These are phyloP conservation scores for Meliscaeva auricollis DNA, from an alignment of 2,888 invertebrate genomes.

Conservation along the genomic window DNA sequence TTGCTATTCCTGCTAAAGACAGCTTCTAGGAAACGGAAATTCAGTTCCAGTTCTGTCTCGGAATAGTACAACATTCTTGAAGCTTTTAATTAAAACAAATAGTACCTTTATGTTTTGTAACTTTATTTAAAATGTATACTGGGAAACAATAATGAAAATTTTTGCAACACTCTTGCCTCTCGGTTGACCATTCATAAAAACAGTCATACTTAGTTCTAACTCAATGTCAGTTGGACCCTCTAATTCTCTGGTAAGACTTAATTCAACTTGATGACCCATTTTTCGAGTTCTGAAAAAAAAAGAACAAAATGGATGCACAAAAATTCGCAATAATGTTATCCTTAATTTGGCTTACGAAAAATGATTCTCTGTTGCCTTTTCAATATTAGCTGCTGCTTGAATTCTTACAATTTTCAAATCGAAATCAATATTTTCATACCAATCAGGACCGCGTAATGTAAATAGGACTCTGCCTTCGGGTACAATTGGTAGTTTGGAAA, in stretches of 20 bases:
- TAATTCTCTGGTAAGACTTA: slow-evolving; percentile 90
- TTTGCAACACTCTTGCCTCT: slow-evolving; percentile 94
- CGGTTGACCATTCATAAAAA: slow-evolving; percentile 89
- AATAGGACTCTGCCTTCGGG: slow-evolving; percentile 88
- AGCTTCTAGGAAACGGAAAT: too few relatives aligned
- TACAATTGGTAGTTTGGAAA: slow-evolving; percentile 91
- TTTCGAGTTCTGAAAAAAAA: slow-evolving; percentile 84
- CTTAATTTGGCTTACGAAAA: slow-evolving; percentile 85
- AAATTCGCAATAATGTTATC: neutral
- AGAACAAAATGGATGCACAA: neutral
- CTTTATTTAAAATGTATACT: slow-evolving; percentile 89
- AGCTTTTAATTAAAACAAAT: too few relatives aligned
- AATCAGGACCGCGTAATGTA: slow-evolving; percentile 93
- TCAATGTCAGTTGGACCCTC: slow-evolving; percentile 96
- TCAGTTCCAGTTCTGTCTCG: too few relatives aligned
- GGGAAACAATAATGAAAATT: slow-evolving; percentile 93
- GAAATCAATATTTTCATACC: slow-evolving; percentile 90
- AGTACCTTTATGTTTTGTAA: too few relatives aligned
- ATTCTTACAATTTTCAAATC: slow-evolving; percentile 88
- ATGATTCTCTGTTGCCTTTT: slow-evolving; percentile 86
- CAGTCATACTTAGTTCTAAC: slow-evolving; percentile 93
- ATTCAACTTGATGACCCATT: slow-evolving; percentile 88
- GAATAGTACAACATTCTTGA: too few relatives aligned
- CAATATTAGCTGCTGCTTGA: slow-evolving; percentile 87
- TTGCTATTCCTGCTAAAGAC: too few relatives aligned